Conservation (phyloP, 2,113 vertebrate genomes). For the Aleadryas rufinucha region DNA sequence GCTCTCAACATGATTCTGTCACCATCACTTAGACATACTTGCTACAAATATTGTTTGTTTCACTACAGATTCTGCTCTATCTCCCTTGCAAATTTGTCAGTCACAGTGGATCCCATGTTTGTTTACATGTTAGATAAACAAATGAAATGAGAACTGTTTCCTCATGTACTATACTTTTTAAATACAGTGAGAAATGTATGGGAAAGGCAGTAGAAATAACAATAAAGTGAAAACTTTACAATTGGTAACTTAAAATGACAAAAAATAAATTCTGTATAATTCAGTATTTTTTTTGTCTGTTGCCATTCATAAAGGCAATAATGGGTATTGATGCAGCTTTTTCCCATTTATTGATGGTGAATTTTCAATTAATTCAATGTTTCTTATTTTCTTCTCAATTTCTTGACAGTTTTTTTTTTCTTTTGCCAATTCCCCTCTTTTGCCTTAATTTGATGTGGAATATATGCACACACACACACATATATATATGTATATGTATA, state of each 20-base stretch:
- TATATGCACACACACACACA: no score
- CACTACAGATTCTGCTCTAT: background rate
- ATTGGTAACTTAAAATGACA: background rate
- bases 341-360: background rate
- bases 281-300: background rate
- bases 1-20: background rate
- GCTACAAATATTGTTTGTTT: background rate
- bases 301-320: background rate
- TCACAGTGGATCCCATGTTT: rapidly evolving
- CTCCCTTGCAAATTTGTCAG: background rate
- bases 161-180: background rate
- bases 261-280: background rate
- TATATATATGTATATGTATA: no score
- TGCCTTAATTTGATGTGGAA: background rate
- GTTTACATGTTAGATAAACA: background rate
- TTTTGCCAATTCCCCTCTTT: background rate
- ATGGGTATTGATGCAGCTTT: background rate
- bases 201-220: background rate
- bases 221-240: background rate
- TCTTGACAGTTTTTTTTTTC: background rate
- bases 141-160: background rate
- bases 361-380: background rate
- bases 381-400: background rate
- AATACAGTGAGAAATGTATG: background rate
- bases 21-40: background rate